Evolutionary conservation across 2,797 vertebrate genomes (phyloP).

Genomic region (Antrozous pallidus): DNA sequence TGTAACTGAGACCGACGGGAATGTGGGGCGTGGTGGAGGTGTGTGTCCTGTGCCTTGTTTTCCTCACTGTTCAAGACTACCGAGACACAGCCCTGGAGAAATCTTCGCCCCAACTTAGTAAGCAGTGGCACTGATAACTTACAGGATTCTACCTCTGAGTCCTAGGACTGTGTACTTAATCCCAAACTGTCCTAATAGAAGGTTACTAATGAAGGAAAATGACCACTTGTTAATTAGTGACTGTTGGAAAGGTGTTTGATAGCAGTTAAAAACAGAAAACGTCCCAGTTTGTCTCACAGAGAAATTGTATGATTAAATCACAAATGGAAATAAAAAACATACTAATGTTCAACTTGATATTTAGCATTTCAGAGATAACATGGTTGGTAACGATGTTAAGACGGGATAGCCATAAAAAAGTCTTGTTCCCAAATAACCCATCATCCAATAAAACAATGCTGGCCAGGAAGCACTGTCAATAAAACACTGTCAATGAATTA

Average conservation of each 20-base stretch:
- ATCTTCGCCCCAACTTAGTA: background rate
- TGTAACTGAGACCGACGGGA: background rate
- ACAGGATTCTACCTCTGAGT: background rate
- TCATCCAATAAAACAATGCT: background rate
- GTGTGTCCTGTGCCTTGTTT: background rate
- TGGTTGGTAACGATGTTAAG: background rate
- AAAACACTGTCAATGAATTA: background rate
- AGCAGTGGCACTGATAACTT: background rate
- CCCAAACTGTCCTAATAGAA: background rate
- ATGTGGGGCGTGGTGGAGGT: background rate
- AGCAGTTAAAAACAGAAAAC: background rate
- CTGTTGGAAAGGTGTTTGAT: background rate
- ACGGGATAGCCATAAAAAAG: background rate
- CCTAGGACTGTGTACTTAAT: background rate
- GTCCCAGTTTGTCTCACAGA: background rate
- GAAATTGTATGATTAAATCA: background rate
- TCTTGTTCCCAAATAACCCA: background rate
- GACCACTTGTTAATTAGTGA: background rate
- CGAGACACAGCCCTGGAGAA: background rate
- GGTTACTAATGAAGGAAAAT: constrained; percentile 11
- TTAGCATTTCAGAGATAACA: constrained; percentile 29
- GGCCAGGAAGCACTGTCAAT: background rate
- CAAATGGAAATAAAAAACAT: background rate
- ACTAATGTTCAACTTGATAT: background rate
- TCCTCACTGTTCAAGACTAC: background rate